Conservation (phyloP, 2,888 invertebrate genomes). For the Erynnis tages region DNA sequence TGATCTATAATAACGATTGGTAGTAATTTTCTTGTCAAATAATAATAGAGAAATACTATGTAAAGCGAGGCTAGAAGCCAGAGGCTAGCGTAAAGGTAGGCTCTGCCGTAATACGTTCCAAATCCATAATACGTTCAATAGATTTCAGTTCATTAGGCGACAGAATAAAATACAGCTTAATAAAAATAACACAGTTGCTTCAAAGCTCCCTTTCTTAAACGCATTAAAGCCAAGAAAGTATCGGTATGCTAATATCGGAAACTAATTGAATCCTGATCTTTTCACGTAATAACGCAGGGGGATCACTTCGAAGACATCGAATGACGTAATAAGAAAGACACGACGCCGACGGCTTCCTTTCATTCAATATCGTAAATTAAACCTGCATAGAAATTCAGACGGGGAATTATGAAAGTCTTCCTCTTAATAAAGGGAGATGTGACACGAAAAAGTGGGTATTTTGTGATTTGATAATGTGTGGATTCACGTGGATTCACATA, state of each 20-base stretch:
- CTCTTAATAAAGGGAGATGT: slow-evolving; percentile 23
- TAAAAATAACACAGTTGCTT: no score
- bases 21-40: no score
- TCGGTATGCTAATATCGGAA: slow-evolving; percentile 18
- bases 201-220: background rate
- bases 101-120: no score
- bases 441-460: slow-evolving; percentile 24
- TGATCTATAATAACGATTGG: no score
- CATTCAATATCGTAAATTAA: slow-evolving; percentile 45
- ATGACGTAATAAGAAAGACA: slow-evolving; percentile 34
- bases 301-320: slow-evolving; percentile 31
- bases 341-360: slow-evolving; percentile 34
- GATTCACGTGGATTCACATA: no score
- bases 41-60: no score
- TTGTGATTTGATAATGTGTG: no score
- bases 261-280: slow-evolving; percentile 34
- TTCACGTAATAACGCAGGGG: slow-evolving; percentile 34
- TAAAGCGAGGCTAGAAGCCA: no score
- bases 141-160: no score
- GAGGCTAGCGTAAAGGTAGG: no score
- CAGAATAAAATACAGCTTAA: no score
- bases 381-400: slow-evolving; percentile 36
- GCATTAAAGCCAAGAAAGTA: slow-evolving; percentile 8
- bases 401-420: background rate
- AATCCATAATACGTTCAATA: no score